Conservation (phyloP, 2,113 vertebrate species). For the Tenrec ecaudatus region DNA sequence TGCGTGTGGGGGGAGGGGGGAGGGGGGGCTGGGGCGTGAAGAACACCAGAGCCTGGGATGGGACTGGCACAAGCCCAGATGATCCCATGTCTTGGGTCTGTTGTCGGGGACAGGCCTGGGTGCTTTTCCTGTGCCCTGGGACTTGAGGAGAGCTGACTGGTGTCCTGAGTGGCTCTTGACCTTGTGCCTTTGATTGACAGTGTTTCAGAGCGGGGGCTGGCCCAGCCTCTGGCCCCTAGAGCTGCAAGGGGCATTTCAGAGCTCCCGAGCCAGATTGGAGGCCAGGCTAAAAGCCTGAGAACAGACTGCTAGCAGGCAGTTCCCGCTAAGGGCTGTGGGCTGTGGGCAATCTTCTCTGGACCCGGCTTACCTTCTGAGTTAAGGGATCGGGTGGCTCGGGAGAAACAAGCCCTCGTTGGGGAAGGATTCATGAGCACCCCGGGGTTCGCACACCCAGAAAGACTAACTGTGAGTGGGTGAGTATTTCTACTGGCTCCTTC, state of each 20-base stretch:
- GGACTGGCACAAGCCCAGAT: background rate
- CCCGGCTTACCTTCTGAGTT: background rate
- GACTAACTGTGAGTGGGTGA: background rate
- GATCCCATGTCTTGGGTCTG: background rate
- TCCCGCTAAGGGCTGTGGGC: background rate
- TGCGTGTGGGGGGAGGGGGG: background rate
- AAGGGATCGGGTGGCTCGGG: background rate
- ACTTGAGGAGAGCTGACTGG: background rate
- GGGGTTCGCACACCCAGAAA: background rate
- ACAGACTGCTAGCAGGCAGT: background rate
- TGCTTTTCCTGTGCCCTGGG: background rate
- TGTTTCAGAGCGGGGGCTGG: background rate
- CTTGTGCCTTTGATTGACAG: background rate
- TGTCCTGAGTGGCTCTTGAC: background rate
- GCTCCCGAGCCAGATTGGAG: background rate
- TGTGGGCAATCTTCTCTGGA: background rate
- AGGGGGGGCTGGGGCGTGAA: background rate
- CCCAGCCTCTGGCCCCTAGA: background rate
- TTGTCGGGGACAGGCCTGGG: background rate
- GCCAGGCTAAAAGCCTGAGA: conserved; percentile 56
- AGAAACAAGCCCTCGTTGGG: background rate
- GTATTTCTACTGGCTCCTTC: background rate
- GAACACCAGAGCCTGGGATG: background rate
- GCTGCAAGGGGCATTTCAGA: background rate
- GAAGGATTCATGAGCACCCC: background rate